Evolutionary conservation across 2,797 vertebrate species (phyloP).

Genomic region (Sphenopsis melanotis): DNA sequence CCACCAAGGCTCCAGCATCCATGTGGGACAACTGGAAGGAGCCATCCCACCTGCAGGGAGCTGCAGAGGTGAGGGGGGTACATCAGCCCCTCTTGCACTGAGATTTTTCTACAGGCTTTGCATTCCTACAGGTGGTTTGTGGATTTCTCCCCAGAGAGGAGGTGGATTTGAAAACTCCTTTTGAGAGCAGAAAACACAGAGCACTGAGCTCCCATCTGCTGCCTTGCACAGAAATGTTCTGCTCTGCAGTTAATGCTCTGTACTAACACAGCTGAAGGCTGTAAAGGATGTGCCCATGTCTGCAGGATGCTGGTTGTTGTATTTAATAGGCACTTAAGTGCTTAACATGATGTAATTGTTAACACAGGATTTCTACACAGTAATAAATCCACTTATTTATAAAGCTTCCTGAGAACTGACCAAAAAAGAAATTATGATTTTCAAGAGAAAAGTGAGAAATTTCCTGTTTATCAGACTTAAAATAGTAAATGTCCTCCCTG

Average conservation of each 20-base stretch:
- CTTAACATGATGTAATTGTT: not conserved
- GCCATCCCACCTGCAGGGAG: not conserved
- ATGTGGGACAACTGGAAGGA: rapidly evolving
- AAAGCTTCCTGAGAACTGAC: not conserved
- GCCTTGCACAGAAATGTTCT: not conserved
- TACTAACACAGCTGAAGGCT: not conserved
- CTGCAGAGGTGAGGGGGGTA: not conserved
- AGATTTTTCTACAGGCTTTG: not conserved
- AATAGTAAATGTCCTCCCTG: not conserved
- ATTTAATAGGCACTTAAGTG: not conserved
- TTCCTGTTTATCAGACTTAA: not conserved
- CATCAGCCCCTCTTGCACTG: not conserved
- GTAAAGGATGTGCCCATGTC: not conserved
- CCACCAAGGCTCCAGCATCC: not conserved
- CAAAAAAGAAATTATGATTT: not conserved
- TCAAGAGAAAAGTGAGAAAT: not conserved
- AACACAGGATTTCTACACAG: not conserved
- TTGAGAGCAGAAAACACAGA: not conserved
- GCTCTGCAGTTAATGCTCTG: not conserved
- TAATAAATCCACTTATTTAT: not conserved
- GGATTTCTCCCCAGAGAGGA: not conserved
- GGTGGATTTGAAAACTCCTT: not conserved
- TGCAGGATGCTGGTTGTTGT: not conserved
- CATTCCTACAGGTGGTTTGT: not conserved
- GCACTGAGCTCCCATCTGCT: conserved; percentile 15